These are phyloP conservation scores for Uromys caudimaculatus DNA, from an alignment of 2,797 vertebrate genomes.

Conservation along the genomic window DNA sequence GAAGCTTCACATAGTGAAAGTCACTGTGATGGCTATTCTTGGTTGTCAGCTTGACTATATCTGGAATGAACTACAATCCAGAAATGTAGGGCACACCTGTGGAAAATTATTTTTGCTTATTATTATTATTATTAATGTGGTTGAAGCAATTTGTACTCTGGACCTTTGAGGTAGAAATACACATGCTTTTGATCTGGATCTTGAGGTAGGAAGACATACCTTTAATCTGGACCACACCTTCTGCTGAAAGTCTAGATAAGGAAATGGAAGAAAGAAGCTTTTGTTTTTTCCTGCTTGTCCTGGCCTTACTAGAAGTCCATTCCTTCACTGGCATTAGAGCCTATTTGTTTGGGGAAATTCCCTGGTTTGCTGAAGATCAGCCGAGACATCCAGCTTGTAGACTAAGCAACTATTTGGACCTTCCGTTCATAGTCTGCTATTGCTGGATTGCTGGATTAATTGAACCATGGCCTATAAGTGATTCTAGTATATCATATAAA, in stretches of 20 bases:
- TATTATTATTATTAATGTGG: not conserved
- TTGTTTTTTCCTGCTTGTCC: not conserved
- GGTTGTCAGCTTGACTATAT: not conserved
- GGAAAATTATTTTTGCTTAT: not conserved
- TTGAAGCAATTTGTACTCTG: not conserved
- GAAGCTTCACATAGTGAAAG: not conserved
- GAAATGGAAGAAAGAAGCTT: not conserved
- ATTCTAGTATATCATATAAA: not conserved
- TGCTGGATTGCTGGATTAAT: not conserved
- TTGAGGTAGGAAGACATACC: not conserved
- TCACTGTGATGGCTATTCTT: not conserved
- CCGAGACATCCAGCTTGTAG: not conserved
- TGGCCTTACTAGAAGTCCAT: not conserved
- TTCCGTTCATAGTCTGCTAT: not conserved
- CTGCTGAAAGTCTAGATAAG: not conserved
- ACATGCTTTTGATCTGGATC: not conserved
- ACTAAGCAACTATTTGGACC: not conserved
- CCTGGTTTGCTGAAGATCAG: not conserved
- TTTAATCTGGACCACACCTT: not conserved
- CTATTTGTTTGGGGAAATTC: not conserved
- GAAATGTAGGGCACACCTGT: not conserved
- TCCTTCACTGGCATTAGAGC: not conserved
- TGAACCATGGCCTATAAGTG: not conserved
- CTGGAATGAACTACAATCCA: not conserved
- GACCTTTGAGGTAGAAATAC: not conserved